Percentiles rank a stretch among this genome's conserved stretches.
Conservation (phyloP, 2,113 vertebrate species). For the Hassar affinis region DNA sequence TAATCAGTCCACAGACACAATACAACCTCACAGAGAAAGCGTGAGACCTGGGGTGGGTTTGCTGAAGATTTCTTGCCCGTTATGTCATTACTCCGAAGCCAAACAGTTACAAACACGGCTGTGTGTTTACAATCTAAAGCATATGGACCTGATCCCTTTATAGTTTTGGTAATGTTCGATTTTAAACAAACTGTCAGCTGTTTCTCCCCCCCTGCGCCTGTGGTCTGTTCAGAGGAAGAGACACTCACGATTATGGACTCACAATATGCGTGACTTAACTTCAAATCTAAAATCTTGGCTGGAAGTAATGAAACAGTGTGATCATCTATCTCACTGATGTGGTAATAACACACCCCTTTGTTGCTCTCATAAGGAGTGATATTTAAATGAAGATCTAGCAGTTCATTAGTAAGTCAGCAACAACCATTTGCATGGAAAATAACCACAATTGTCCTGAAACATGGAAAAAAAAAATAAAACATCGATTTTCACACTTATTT, state of each 20-base stretch:
- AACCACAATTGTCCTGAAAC: background rate
- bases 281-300: conserved; percentile 43
- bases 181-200: conserved; percentile 65
- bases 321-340: background rate
- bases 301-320: conserved; percentile 39
- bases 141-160: conserved; percentile 65
- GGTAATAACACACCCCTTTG: background rate
- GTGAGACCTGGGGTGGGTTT: conserved; percentile 30
- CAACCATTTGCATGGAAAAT: background rate
- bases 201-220: conserved; percentile 49
- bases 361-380: background rate
- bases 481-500: background rate
- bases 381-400: background rate
- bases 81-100: conserved; percentile 59
- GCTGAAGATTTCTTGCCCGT: conserved; percentile 50
- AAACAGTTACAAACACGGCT: conserved; percentile 59
- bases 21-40: conserved; percentile 35
- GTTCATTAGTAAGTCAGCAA: background rate
- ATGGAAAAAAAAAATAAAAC: background rate
- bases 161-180: conserved; percentile 60
- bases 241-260: conserved; percentile 57
- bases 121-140: conserved; percentile 59
- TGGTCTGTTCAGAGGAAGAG: conserved; percentile 52
- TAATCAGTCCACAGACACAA: conserved; percentile 53
- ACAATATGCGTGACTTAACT: conserved; percentile 52